Base-by-base conservation (phyloP, 1,140 invertebrate genomes). In the Potamilus streckersoni region DNA sequence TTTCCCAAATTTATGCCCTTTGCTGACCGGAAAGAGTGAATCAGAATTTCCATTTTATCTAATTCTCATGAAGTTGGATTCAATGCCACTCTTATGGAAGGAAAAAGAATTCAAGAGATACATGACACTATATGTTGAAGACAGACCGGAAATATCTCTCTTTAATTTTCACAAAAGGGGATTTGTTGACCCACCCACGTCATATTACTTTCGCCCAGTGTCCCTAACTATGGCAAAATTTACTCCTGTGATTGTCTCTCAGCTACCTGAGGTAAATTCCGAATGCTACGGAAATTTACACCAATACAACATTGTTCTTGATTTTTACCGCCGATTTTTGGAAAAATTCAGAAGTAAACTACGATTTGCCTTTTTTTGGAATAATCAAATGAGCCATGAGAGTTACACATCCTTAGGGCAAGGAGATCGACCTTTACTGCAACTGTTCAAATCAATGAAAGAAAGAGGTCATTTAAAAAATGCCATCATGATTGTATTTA, bases 161-260 rank as follows among this genome's bases (percentile, higher is more conserved):
- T 97, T 96, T 82, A 96, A 96, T 87, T 97, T 95, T 86, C 84
- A 93, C 8, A 95, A 94, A 85, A 89, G 91, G 60, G 96, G 96
- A 2, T 97, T 97, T 86, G 88, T 92, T 14, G 90, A 93, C 31
- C 93, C 93, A 31, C 95, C 96, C 0, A 95, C 94, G 0, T 95
- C 97, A 86, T 96, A 95, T 83, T 96, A 96, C 81, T 90, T 94
- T 58, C 91, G 94, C 63, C 94, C 94, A 0, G 96, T 95, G 85
- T 92, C 78, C 17, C 56, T 86, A 17, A 74, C 79, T 14, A 69
- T 76, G 56, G 79, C 81, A 67, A 20, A 68, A 72, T 23, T 64
- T 66, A 56, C 75, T 20, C 80, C 78, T 19, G 76, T 82, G 11
- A 69, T 75, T 20, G 65, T 67, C 16, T 31, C 72, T 63, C 69